These are phyloP conservation scores for Anolis apletophallus DNA, from an alignment of 2,797 vertebrate genomes.

Conservation along the genomic window DNA sequence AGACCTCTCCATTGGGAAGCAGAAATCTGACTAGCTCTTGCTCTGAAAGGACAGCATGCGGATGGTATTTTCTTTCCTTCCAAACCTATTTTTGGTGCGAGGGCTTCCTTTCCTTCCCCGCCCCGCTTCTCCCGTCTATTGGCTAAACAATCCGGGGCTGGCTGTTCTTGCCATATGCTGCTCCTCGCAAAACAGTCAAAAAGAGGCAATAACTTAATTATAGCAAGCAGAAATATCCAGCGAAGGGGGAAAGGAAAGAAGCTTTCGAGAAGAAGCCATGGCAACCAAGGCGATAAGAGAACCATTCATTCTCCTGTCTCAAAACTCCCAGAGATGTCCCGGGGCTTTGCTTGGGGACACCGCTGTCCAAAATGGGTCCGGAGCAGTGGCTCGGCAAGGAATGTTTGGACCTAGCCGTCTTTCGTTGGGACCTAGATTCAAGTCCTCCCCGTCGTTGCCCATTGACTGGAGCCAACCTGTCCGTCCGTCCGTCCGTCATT, in stretches of 20 bases:
- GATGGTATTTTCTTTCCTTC: not conserved
- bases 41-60: too few species aligned
- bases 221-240: constrained; percentile 32
- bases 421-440: not conserved
- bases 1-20: too few species aligned
- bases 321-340: too few species aligned
- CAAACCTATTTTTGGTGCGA: constrained; percentile 12
- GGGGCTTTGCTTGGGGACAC: too few species aligned
- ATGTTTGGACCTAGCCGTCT: not conserved
- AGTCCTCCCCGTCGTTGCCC: constrained; percentile 5
- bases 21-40: too few species aligned
- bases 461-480: constrained; percentile 18
- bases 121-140: not conserved
- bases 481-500: constrained; percentile 17
- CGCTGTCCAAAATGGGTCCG: too few species aligned
- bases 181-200: not conserved
- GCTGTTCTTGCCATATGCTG: constrained; percentile 33
- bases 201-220: constrained; percentile 38
- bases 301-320: too few species aligned
- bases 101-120: not conserved
- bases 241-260: not conserved
- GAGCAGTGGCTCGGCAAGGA: too few species aligned
- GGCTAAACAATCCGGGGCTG: constrained; percentile 19
- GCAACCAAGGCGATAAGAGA: too few species aligned
- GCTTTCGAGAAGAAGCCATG: not conserved